Base-by-base conservation (phyloP, 2,113 vertebrate species). In the Psammodynastes pulverulentus region DNA sequence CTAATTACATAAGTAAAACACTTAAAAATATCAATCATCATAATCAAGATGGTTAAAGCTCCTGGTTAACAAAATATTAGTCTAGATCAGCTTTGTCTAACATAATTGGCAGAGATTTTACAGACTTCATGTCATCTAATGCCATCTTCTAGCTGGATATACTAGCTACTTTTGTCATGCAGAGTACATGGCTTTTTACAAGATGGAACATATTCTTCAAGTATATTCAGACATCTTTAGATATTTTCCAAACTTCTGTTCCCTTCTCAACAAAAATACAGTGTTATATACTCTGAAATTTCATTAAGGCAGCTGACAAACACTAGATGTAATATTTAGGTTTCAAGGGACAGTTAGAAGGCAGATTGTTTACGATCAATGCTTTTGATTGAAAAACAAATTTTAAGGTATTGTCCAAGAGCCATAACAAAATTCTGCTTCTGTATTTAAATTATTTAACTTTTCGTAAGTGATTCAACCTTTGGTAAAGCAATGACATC, bases 381-480 rank as follows among this genome's bases (percentile, higher is more conserved):
- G 91, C 10, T 93, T 92, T 87, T 87, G 62, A 72, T 92, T 21
- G 49, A 29, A 86, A 94, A 95, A 96, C 51, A 94, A 92, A 86
- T 95, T 94, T 88, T 34, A 62, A 94, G 88, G 9, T 6, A 39
- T 95, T 62, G 19, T 88, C 17, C 95, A 91, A 72, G 24, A 92
- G 23, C 21, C 91, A 86, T 89, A 92, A 91, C 23, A 94, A 89
- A 92, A 89, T 93, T 24, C 93, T 89, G 17, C 56, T 95, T 79
- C 87, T 84, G 43, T 21, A 84, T 94, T 93, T 92, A 94, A 91
- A 95, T 96, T 97, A 94, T 95, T 95, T 93, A 94, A 94, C 92
- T 92, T 67, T 17, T 96, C 19, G 88, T 95, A 90, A 94, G 91
- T 92, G 94, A 91, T 88, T 15, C 89, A 46, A 29, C 46, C 48